Evolutionary conservation across 2,888 invertebrate species (phyloP), one percentile per base, ranked within the genome.

Genomic region (Brenthis ino): DNA sequence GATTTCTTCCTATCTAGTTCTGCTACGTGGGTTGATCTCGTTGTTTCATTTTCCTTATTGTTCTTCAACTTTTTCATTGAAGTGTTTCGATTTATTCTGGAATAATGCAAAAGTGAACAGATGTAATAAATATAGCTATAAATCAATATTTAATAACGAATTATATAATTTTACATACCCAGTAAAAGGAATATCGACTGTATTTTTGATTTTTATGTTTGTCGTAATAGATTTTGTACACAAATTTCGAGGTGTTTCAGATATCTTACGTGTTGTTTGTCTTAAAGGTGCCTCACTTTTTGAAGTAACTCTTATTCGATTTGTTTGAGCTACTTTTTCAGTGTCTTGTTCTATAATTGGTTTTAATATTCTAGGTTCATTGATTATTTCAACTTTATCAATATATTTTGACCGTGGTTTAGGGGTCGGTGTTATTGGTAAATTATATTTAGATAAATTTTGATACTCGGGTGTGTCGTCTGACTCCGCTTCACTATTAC

Each of bases 401-500:
- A 82, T 80, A 77, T 82, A 85, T 78, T 84, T 90, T 48, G 84
- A 83, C 56, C 87, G 85, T 61, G 82, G 75, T 76, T 88, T 84
- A 24, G 92, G 91, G 14, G 83, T 84, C 8, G 92, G 91, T 48
- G 86, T 82, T 76, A 77, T 79, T 84, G 85, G 33, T 84, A 61
- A 64, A 64, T 70, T 70, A 28, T 55, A 69, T 12, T 64, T 67
- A 24, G 57, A 67, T 51, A 86, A 84, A 73, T 93, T 93, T 80
- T 89, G 86, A 79, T 92, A 93, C 72, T 91, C 89, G 47, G 86
- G 86, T 1, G 79, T 74, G 69, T 91, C 91, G 69, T 91, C 91
- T 50, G 89, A 89, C 76, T 89, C 89, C n/a, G 85, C 82, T 77
- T 92, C 92, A 72, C 92, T 92, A 53, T 87, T 91, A 72, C 90